phyloP scores from a whole-genome alignment of 2,113 vertebrate species.

The Psettodes erumei region DNA sequence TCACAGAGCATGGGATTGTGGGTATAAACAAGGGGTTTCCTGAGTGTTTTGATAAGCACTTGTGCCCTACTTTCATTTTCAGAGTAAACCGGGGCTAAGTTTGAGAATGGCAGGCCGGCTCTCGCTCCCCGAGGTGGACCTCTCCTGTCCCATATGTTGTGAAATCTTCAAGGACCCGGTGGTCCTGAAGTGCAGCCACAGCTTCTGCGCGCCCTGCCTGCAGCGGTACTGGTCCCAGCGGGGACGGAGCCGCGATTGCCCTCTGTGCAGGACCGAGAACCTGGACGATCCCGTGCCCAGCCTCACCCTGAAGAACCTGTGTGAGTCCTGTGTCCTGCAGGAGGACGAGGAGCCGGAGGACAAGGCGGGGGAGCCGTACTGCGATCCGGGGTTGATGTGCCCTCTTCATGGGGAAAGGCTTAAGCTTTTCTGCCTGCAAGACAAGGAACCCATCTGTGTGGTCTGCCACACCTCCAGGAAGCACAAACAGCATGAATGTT shows the following conservation, averaged over 20 bases:
- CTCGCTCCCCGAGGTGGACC: conserved; percentile 70
- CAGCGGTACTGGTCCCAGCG: conserved; percentile 64
- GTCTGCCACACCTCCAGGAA: conserved; percentile 79
- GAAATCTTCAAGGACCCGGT: conserved; percentile 79
- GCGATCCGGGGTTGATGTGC: conserved; percentile 67
- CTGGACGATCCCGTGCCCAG: conserved; percentile 73
- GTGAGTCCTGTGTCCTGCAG: conserved; percentile 58
- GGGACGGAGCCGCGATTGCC: conserved; percentile 58
- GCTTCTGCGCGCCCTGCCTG: conserved; percentile 79
- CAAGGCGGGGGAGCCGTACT: conserved; percentile 18
- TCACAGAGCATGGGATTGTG: background rate
- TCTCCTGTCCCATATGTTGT: conserved; percentile 79
- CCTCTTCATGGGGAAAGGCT: conserved; percentile 74
- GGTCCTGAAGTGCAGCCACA: conserved; percentile 83
- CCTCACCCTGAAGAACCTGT: conserved; percentile 79
- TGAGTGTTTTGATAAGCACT: conserved; percentile 4
- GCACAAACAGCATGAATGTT: conserved; percentile 78
- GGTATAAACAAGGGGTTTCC: background rate
- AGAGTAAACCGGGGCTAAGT: background rate
- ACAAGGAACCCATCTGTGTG: conserved; percentile 78
- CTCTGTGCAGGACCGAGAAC: conserved; percentile 67
- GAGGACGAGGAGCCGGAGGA: conserved; percentile 40
- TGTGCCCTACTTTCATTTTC: conserved; percentile 47
- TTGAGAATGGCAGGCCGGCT: conserved; percentile 67
- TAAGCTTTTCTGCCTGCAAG: conserved; percentile 79